Evolutionary conservation across 1,140 invertebrate species (phyloP), one percentile per base, ranked within the genome.

Genomic region (Polyergus mexicanus): DNA sequence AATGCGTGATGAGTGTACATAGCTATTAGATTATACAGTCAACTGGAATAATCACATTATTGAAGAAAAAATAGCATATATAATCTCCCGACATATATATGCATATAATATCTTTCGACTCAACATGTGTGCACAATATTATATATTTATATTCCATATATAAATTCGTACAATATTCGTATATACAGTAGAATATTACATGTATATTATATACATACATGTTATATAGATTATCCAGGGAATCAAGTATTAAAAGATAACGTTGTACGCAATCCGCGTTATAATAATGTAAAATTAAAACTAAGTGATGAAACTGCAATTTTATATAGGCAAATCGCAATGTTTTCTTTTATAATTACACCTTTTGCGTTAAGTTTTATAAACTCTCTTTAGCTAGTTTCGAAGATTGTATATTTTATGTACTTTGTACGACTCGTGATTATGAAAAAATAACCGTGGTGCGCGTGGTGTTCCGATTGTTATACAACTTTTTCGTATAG

Each of bases 171-270:
- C 47, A 51, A 51, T 51, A 51, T 51, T 51, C 16, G 16, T 51
- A 51, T 16, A 19, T 51, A 51, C 16, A 51, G 13, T 51, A 51
- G 47, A 51, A 69, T 71, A 58, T 71, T 11, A 86, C 25, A 63
- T 66, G 72, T 56, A 74, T 38, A 44, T 71, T 86, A 84, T 76
- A 85, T 47, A 76, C 54, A 54, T n/a, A 44, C 5, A 66, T 66
- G 71, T 22, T 77, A 84, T 60, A 84, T 66, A 66, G 58, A 72
- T 68, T 68, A 89, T 69, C 75, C 69, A 51, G 81, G 69, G 88
- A 91, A 91, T 80, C 81, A 88, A 89, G 32, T 88, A 88, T 85
- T 62, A 60, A 84, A 38, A 85, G 74, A 65, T 19, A 66, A 65
- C 35, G 65, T 80, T 28, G 56, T 75, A 62, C 66, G 22, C 85